Evolutionary conservation across 2,797 vertebrate species (phyloP).

Genomic region (Eutrigla gurnardus): DNA sequence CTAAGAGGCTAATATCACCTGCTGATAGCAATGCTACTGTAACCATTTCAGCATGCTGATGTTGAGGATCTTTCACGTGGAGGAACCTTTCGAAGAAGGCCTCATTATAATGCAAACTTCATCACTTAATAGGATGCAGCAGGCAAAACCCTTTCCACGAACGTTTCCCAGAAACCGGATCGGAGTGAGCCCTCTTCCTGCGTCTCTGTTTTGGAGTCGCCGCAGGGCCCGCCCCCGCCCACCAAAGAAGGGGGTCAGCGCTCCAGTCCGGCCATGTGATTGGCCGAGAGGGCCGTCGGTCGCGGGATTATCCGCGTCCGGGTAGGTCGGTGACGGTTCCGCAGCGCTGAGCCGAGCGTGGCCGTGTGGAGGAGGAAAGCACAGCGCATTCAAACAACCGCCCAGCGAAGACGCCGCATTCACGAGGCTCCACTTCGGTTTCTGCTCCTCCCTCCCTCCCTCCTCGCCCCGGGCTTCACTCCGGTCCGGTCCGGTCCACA

Average conservation of each 20-base stretch:
- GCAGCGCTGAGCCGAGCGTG: constrained; percentile 47
- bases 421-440: constrained; percentile 50
- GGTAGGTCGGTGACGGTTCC: constrained; percentile 72
- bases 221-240: background rate
- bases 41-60: background rate
- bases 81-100: background rate
- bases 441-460: constrained; percentile 24
- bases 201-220: constrained; percentile 18
- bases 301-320: constrained; percentile 62
- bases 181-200: constrained; percentile 27
- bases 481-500: constrained; percentile 46
- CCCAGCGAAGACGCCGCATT: constrained; percentile 69
- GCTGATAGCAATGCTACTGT: background rate
- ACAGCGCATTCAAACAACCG: constrained; percentile 69
- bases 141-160: background rate
- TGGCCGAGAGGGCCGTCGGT: constrained; percentile 68
- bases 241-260: background rate
- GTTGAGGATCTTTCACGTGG: background rate
- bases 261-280: constrained; percentile 46
- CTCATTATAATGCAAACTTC: background rate
- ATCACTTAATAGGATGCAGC: background rate
- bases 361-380: constrained; percentile 31
- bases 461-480: constrained; percentile 13
- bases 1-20: background rate
- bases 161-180: background rate